Percentiles rank a stretch among this genome's conserved stretches.
Conservation (phyloP, 2,888 invertebrate species). For the Tanypteryx hageni region DNA sequence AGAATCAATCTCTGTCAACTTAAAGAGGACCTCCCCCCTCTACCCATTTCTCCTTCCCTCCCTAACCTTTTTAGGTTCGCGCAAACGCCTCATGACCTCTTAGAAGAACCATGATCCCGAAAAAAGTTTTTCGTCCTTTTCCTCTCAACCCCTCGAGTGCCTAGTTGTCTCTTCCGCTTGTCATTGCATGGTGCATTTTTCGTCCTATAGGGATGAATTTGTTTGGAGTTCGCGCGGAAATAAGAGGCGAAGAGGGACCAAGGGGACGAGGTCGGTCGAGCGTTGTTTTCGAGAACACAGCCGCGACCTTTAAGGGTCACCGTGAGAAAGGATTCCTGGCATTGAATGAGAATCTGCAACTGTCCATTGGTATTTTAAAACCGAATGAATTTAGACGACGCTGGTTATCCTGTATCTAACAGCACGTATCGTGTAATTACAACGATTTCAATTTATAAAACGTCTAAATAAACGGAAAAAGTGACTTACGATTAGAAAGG, state of each 20-base stretch:
- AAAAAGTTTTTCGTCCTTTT: not conserved
- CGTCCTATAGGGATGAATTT: not conserved
- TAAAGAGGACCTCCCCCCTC: not conserved
- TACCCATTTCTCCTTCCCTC: not conserved
- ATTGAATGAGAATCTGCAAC: not conserved
- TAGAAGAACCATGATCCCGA: not conserved
- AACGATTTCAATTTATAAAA: no score
- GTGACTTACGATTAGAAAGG: no score
- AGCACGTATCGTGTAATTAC: no score
- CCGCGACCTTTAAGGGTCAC: not conserved
- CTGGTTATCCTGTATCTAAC: no score
- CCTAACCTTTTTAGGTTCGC: not conserved
- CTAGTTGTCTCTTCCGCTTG: not conserved
- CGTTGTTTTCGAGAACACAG: not conserved
- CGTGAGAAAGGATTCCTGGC: not conserved
- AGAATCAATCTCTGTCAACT: constrained; percentile 35
- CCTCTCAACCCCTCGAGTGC: not conserved
- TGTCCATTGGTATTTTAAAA: no score
- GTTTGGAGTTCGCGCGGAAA: not conserved
- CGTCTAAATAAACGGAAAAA: no score
- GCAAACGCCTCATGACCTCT: not conserved
- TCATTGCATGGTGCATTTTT: not conserved
- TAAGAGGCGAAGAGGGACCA: not conserved
- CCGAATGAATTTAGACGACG: no score
- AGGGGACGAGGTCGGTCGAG: not conserved